A percentile compares a stretch with the other conserved stretches of the same genome.
Conservation (phyloP, 2,113 vertebrate species). For the Phaethornis superciliosus region DNA sequence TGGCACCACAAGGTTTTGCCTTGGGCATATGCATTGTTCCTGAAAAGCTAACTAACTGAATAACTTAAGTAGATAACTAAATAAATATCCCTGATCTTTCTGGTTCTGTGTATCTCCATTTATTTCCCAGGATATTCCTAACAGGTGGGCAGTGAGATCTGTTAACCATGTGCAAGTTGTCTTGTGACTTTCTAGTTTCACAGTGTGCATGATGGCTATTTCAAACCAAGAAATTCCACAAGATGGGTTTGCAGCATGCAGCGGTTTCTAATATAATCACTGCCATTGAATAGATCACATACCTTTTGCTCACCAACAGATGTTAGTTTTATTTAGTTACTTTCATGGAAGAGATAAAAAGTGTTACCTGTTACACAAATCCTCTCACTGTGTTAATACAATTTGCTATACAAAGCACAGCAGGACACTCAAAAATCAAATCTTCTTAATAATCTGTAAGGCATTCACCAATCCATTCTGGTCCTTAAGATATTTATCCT, state of each 20-base stretch:
- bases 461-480: rapidly evolving
- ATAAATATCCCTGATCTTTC: background rate
- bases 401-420: background rate
- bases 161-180: background rate
- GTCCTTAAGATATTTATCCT: background rate
- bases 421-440: background rate
- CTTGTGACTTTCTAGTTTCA: background rate
- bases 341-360: background rate
- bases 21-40: background rate
- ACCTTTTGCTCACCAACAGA: background rate
- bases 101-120: background rate
- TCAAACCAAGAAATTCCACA: background rate
- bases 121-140: background rate
- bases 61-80: too few species aligned
- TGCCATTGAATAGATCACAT: background rate
- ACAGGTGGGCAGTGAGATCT: background rate
- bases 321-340: background rate
- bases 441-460: background rate
- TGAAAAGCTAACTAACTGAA: background rate
- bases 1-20: background rate
- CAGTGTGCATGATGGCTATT: background rate
- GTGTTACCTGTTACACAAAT: background rate
- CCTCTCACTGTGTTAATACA: background rate
- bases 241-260: background rate
- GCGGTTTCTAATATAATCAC: background rate